Evolutionary conservation across 2,113 vertebrate genomes (phyloP), one percentile per base, ranked within the genome.

Genomic region (Pangasianodon hypophthalmus): DNA sequence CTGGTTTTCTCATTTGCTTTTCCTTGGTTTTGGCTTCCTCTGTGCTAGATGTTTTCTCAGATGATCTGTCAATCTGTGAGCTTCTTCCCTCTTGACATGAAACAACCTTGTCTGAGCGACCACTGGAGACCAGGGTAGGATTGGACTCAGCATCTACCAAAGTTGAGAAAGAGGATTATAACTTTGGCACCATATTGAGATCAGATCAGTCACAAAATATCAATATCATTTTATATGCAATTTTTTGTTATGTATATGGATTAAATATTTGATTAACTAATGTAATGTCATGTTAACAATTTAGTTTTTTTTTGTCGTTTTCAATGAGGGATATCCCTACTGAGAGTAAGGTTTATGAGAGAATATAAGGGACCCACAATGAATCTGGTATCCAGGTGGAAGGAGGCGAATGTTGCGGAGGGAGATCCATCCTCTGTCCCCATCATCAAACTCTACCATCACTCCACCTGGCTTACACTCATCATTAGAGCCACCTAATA

Each of bases 371-470:
- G 71, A 92, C 98, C 94, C 94, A 99, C 98, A 98, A 86, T 97
- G 97, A 92, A 99, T 97, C 94, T 98, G 98, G 95, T 98, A 99
- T 93, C 97, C 97, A 0, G 97, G 97, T 32, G 98, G 98, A 90
- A 99, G 95, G 50, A 98, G 96, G 89, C 98, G 97, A 93, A 99
- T 98, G 91, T 99, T 98, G 88, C 95, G 96, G 75, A 99, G 93
- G 0, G 97, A 97, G 84, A 99, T 99, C 94, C 97, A 97, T 18
- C 97, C 98, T 0, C 97, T 94, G 94, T 99, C 98, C 41, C 98
- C 98, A 0, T 99, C 98, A 1, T 99, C 98, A 48, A 99, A 99
- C 93, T 99, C 98, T 84, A 99, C 97, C 93, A 98, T 95, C 90
- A 99, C 98, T 0, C 97, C 97, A 41, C 97, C 97, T 41, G 95